Evolutionary conservation across 2,888 invertebrate species (phyloP).

Genomic region (Polymixis flavicincta): DNA sequence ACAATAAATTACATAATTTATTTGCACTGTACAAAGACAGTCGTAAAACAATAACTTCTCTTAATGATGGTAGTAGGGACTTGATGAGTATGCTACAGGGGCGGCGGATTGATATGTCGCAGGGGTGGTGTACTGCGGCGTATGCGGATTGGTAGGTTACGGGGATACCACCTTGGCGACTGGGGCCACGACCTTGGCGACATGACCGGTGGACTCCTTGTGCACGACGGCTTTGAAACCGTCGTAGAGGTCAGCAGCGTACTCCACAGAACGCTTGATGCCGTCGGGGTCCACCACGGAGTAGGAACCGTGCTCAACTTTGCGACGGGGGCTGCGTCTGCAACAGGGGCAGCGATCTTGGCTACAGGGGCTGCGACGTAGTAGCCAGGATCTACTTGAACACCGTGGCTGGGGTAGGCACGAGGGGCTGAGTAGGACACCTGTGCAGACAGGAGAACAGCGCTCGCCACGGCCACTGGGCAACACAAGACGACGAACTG

Average conservation of each 20-base stretch:
- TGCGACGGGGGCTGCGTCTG: too few relatives aligned
- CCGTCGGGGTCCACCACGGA: conserved; percentile 88
- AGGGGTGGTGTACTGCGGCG: conserved; percentile 57
- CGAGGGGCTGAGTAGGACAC: conserved; percentile 72
- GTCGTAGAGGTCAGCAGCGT: conserved; percentile 87
- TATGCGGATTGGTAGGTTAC: conserved; percentile 68
- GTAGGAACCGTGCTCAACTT: conserved; percentile 88
- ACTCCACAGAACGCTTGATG: conserved; percentile 87
- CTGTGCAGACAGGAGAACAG: conserved; percentile 75
- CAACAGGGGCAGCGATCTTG: too few relatives aligned
- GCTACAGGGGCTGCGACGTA: conserved; percentile 76
- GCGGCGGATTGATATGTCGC: conserved; percentile 59
- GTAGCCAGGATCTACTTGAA: conserved; percentile 72
- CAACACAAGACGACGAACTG: conserved; percentile 79
- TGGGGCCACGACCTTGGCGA: conserved; percentile 74
- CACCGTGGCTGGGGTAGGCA: conserved; percentile 69
- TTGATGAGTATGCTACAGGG: conserved; percentile 65
- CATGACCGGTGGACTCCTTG: conserved; percentile 81
- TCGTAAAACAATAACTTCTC: too few relatives aligned
- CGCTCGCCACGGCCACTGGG: conserved; percentile 75
- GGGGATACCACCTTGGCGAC: conserved; percentile 69
- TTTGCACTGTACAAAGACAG: conserved; percentile 74
- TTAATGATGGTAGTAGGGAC: conserved; percentile 77
- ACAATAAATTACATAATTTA: conserved; percentile 76
- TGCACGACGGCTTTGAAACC: conserved; percentile 89